phyloP scores from a whole-genome alignment of 2,797 vertebrate genomes.

The Brachyrhaphis roseni region DNA sequence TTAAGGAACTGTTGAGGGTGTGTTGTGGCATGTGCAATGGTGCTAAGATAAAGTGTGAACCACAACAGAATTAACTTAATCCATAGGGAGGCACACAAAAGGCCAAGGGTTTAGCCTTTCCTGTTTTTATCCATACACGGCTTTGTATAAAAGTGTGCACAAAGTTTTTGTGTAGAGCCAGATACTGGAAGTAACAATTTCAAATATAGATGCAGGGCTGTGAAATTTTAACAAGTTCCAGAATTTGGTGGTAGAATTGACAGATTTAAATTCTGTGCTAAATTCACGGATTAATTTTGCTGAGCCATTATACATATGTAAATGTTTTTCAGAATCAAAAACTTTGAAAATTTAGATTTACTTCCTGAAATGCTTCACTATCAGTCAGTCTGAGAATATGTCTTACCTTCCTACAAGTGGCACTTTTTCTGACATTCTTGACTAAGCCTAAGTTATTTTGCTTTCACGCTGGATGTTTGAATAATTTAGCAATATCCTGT shows the following conservation, averaged over 20 bases:
- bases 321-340: background rate
- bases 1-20: background rate
- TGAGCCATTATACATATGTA: background rate
- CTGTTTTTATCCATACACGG: constrained; percentile 15
- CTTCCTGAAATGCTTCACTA: background rate
- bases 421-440: constrained; percentile 1
- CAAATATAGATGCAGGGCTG: background rate
- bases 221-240: background rate
- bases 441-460: constrained; percentile 4
- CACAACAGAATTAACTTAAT: constrained; percentile 35
- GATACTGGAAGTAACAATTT: background rate
- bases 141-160: background rate
- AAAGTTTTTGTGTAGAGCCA: background rate
- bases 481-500: constrained; percentile 14
- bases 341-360: background rate
- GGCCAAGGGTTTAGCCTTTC: constrained; percentile 14
- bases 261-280: background rate
- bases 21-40: constrained; percentile 39
- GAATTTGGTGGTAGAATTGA: background rate
- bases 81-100: constrained; percentile 14
- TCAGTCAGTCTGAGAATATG: background rate
- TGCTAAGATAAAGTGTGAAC: constrained; percentile 47
- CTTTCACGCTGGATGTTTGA: constrained; percentile 5
- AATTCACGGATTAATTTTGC: background rate
- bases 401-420: background rate